A percentile compares a stretch with the other conserved stretches of the same genome.
These are phyloP conservation scores for Herpailurus yagouaroundi DNA, from an alignment of 2,113 vertebrate genomes.

Conservation along the genomic window DNA sequence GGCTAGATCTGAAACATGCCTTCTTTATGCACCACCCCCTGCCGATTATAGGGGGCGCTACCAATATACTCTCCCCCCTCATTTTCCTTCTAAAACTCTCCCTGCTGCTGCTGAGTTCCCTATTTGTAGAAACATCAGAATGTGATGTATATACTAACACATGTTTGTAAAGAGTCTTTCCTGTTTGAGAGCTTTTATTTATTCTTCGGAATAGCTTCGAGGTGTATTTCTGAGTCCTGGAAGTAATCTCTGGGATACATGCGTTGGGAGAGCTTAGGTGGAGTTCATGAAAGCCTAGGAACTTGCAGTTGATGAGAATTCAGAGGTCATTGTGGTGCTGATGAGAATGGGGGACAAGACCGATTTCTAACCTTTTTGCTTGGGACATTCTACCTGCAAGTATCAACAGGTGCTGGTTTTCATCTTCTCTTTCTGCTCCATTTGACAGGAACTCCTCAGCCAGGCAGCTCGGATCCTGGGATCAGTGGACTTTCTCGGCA, in stretches of 20 bases:
- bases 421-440: not conserved
- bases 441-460: conserved; percentile 94
- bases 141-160: not conserved
- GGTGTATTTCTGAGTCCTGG: not conserved
- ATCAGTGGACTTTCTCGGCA: conserved; percentile 98
- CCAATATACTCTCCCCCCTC: too few species aligned
- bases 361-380: not conserved
- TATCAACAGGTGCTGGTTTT: not conserved
- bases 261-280: not conserved
- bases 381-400: not conserved
- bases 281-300: not conserved
- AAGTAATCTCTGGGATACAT: not conserved
- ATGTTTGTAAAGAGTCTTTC: not conserved
- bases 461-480: conserved; percentile 97
- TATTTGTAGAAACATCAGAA: not conserved
- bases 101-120: not conserved
- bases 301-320: not conserved
- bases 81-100: not conserved
- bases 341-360: not conserved
- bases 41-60: too few species aligned
- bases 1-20: not conserved
- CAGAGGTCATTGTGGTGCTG: not conserved
- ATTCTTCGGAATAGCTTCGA: not conserved
- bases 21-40: fast-evolving
- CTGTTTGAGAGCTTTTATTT: not conserved